Evolutionary conservation across 2,797 vertebrate genomes (phyloP), one percentile per base, ranked within the genome.

Genomic region (Sebastes matsubarae): DNA sequence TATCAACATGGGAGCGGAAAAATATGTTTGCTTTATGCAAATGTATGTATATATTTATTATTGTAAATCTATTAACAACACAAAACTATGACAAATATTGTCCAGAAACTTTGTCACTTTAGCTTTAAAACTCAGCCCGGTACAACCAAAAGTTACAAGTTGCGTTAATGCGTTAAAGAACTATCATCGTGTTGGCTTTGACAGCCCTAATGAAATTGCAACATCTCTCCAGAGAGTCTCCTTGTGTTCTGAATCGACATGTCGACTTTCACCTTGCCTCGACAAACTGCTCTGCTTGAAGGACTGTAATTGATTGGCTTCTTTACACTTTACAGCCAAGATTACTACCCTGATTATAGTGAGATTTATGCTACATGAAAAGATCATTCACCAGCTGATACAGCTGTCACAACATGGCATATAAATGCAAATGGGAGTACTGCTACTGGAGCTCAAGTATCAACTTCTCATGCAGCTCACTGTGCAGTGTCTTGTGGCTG

Each of bases 361-460:
- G 14, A 54, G 12, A 72, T 67, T 68, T 16, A 24, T 59, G 65
- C 32, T 13, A 2, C 34, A 38, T 64, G 14, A 60, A 36, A 52
- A 12, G 2, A 14, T 57, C 4, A 16, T 66, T 81, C 59, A 8
- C 20, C 0, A 9, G 38, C 67, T 0, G 60, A 69, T 61, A 4
- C 2, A 55, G 6, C 42, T 72, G 68, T 72, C 58, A 54, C 22
- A 82, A 82, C 65, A 55, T 1, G 18, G 6, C 10, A 32, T 73
- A 9, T 54, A 13, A 72, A 81, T 77, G 74, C 75, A 69, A 60
- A 80, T 55, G 38, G 14, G 5, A n/a, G 29, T 11, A 1, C 58
- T 52, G 59, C 54, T 32, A 6, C 34, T 12, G 38, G 20, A 57
- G 71, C 79, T 87, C 63, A 2, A 5, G 79, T 71, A 38, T 81